Percentiles rank a stretch among this genome's conserved stretches.
Conservation (phyloP, 64 coral and sea anemone species). For the Pocillopora verrucosa region DNA sequence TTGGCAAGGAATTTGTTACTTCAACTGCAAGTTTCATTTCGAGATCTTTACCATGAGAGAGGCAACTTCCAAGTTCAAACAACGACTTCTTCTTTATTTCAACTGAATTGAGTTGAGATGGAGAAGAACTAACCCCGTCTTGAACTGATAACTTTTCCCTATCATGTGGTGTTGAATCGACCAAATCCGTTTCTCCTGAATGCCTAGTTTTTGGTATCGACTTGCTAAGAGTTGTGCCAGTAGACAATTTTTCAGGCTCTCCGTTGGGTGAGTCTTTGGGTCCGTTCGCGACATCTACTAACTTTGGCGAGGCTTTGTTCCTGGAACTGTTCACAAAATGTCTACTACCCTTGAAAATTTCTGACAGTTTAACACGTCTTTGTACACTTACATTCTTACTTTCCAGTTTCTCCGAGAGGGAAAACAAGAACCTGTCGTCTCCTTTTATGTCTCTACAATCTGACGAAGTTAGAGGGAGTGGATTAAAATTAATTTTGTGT, state of each 20-base stretch:
- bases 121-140: not conserved
- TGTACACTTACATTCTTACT: not conserved
- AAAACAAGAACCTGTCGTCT: not conserved
- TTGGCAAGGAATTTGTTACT: slow-evolving; percentile 25
- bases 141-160: not conserved
- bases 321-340: not conserved
- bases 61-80: not conserved
- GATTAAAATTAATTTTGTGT: not conserved
- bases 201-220: not conserved
- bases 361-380: not conserved
- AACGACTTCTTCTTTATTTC: not conserved
- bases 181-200: not conserved
- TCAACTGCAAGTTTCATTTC: slow-evolving; percentile 65
- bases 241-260: not conserved
- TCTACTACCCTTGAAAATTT: slow-evolving; percentile 28
- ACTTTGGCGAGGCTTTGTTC: not conserved
- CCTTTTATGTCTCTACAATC: not conserved
- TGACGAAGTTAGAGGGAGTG: not conserved
- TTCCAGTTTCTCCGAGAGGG: not conserved
- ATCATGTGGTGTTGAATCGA: not conserved
- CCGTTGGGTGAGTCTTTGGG: not conserved
- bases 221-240: not conserved
- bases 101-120: not conserved
- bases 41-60: slow-evolving; percentile 61
- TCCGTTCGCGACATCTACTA: not conserved